Conservation (phyloP, 2,888 invertebrate species). For the Dichetophora obliterata region DNA sequence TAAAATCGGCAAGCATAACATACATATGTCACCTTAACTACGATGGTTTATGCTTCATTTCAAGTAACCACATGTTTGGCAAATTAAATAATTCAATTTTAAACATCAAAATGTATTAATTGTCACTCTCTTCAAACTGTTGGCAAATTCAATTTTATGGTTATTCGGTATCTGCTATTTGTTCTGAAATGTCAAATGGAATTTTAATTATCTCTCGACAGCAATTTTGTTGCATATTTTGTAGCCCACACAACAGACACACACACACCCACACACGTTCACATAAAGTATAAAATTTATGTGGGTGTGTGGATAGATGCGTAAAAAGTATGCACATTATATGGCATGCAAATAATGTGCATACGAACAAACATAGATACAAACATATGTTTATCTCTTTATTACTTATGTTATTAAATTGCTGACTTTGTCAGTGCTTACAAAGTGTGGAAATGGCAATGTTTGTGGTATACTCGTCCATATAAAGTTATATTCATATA, state of each 20-base stretch:
- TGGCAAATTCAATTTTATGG: neutral
- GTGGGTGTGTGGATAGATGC: constrained; percentile 2
- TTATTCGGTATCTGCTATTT: neutral
- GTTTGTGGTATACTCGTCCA: neutral
- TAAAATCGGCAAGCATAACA: neutral
- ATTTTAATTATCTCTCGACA: constrained; percentile 34
- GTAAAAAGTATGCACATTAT: neutral
- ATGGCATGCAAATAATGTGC: neutral
- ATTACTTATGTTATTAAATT: neutral
- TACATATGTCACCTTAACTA: no score
- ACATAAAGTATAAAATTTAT: constrained; percentile 13
- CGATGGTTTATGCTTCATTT: no score
- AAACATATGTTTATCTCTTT: constrained; percentile 18
- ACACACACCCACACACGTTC: neutral
- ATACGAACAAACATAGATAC: neutral
- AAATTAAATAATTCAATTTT: neutral
- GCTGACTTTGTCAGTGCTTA: neutral
- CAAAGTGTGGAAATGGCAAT: neutral
- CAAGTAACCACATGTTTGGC: neutral
- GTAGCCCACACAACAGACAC: neutral
- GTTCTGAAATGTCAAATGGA: constrained; percentile 32
- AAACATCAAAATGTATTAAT: neutral
- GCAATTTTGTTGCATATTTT: constrained; percentile 16
- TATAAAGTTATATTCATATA: neutral
- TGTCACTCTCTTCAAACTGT: neutral